Conservation (phyloP, 1,140 invertebrate genomes). For the Latrodectus geometricus region DNA sequence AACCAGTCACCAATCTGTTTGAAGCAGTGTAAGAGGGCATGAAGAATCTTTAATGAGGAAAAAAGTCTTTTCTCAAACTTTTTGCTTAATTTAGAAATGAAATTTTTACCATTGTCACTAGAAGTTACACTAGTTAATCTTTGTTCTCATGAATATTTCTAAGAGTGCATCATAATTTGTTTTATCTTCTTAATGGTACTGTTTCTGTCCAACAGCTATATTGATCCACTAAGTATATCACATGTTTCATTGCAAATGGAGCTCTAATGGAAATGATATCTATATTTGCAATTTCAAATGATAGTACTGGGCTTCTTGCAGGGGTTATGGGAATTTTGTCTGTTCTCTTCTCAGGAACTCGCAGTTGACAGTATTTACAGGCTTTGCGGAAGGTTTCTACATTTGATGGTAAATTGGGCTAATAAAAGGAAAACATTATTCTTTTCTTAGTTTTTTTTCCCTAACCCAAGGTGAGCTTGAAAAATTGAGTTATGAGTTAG, state of each 20-base stretch:
- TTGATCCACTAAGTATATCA: neutral
- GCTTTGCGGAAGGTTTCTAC: neutral
- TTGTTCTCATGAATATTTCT: neutral
- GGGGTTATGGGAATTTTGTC: neutral
- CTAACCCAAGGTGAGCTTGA: neutral
- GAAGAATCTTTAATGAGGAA: neutral
- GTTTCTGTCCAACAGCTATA: neutral
- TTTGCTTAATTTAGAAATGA: neutral
- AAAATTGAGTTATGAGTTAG: neutral
- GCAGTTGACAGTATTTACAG: neutral
- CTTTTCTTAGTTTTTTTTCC: conserved; percentile 4
- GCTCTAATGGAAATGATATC: too few relatives aligned
- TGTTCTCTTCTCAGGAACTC: neutral
- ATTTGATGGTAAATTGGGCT: neutral
- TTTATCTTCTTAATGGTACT: neutral
- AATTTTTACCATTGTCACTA: neutral
- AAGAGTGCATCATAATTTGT: neutral
- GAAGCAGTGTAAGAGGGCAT: neutral
- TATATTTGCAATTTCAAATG: neutral
- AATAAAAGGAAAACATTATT: neutral
- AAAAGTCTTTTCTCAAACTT: neutral
- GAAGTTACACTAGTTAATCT: neutral
- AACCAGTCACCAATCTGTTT: too few relatives aligned
- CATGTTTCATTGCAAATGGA: neutral
- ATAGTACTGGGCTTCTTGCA: neutral